phyloP scores from a whole-genome alignment of 2,113 vertebrate genomes.

The Callaeas wilsoni region DNA sequence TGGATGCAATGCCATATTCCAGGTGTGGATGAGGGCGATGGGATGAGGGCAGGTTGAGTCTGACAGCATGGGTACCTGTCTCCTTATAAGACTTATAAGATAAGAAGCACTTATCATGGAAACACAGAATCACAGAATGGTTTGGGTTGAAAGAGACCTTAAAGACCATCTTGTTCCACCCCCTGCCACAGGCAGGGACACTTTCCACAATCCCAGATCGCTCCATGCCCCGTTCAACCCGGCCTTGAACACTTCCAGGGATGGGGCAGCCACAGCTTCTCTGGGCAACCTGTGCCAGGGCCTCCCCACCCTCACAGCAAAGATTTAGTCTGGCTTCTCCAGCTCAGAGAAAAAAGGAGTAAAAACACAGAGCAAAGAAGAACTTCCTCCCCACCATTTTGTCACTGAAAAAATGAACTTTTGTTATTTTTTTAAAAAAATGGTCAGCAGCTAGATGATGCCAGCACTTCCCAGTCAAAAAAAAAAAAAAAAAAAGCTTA shows the following conservation, averaged over 20 bases:
- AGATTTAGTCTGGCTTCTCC: not conserved
- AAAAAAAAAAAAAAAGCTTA: not conserved
- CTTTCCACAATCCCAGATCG: not conserved
- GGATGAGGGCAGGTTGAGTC: not conserved
- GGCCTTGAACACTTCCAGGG: not conserved
- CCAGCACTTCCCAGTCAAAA: not conserved
- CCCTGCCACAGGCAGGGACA: not conserved
- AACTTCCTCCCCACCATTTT: not conserved
- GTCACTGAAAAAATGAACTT: not conserved
- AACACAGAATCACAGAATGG: not conserved
- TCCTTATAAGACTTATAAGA: not conserved
- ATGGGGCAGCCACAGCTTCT: not conserved
- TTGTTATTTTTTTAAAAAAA: not conserved
- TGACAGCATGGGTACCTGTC: not conserved
- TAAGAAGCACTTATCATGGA: not conserved
- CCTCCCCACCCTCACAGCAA: not conserved
- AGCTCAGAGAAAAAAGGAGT: not conserved
- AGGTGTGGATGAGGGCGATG: rapidly evolving
- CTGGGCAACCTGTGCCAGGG: not conserved
- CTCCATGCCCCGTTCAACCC: rapidly evolving
- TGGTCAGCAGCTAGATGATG: not conserved
- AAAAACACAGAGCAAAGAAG: not conserved
- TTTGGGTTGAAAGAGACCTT: not conserved
- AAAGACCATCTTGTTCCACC: not conserved
- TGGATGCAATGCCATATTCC: not conserved